Conservation (phyloP, 1,140 invertebrate genomes). For the Pseudomyrmex cubaensis region DNA sequence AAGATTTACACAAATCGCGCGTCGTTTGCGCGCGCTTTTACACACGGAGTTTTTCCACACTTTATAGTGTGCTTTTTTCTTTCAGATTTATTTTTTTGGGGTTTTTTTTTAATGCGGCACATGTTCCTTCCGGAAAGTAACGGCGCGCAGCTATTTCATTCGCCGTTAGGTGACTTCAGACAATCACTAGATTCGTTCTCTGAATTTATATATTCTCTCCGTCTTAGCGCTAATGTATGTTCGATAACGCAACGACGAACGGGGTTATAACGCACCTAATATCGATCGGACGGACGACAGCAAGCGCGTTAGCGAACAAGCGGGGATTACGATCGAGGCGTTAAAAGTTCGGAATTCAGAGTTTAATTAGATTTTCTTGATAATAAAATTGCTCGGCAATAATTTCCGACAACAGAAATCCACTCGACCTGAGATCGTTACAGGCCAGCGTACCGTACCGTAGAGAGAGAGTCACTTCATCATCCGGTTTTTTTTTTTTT, state of each 20-base stretch:
- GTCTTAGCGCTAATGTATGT: constrained; percentile 4
- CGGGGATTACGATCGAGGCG: constrained; percentile 9
- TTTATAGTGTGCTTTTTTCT: too few relatives aligned
- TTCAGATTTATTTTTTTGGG: too few relatives aligned
- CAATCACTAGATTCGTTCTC: too few relatives aligned
- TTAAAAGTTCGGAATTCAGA: constrained; percentile 33
- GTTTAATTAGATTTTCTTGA: constrained; percentile 38
- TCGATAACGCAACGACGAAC: constrained; percentile 29
- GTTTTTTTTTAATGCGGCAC: too few relatives aligned
- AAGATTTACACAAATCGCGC: too few relatives aligned
- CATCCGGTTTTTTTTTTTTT: too few relatives aligned
- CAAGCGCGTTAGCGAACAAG: constrained; percentile 4
- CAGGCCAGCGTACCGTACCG: neutral
- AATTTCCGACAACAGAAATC: constrained; percentile 35
- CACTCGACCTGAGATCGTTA: constrained; percentile 17
- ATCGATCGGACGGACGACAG: constrained; percentile 33
- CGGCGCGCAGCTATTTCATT: too few relatives aligned
- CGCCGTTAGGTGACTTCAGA: too few relatives aligned
- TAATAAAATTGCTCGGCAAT: constrained; percentile 51
- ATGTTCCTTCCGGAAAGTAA: too few relatives aligned
- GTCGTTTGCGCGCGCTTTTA: too few relatives aligned
- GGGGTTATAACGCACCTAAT: constrained; percentile 19
- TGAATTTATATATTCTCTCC: too few relatives aligned
- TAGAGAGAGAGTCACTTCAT: constrained; percentile 1
- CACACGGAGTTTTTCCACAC: too few relatives aligned